These are phyloP conservation scores for Sebastes kiyomatsui DNA, from an alignment of 2,797 vertebrate genomes.

Conservation along the genomic window DNA sequence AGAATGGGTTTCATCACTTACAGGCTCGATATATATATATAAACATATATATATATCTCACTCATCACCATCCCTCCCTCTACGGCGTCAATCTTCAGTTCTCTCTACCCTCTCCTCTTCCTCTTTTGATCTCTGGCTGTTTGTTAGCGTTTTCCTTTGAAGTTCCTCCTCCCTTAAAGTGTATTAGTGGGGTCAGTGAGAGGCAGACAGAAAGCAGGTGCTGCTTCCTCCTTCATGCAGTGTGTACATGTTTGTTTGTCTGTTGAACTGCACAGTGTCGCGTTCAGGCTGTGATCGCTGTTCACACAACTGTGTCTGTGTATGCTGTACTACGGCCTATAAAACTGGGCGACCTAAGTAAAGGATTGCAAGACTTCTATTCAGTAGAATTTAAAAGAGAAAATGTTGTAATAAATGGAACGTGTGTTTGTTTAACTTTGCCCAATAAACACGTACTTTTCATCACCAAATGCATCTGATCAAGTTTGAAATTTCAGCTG, in stretches of 20 bases:
- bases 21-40: constrained; percentile 27
- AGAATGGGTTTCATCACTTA: constrained; percentile 59
- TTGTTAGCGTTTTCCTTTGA: constrained; percentile 42
- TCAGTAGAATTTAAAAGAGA: background rate
- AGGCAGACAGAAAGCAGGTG: constrained; percentile 50
- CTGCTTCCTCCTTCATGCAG: constrained; percentile 7
- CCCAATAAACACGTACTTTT: background rate
- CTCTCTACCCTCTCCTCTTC: constrained; percentile 15
- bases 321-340: constrained; percentile 30
- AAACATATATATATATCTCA: background rate
- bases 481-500: background rate
- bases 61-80: constrained; percentile 12
- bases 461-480: constrained; percentile 3
- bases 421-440: background rate
- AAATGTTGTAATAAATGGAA: background rate
- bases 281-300: constrained; percentile 61
- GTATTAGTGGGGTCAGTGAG: constrained; percentile 33
- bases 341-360: constrained; percentile 22
- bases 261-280: constrained; percentile 67
- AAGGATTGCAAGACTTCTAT: background rate
- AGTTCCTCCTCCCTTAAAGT: constrained; percentile 27
- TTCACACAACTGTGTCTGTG: constrained; percentile 28
- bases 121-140: constrained; percentile 51
- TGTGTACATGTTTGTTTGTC: constrained; percentile 8
- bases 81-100: constrained; percentile 18